Evolutionary conservation across 2,797 vertebrate genomes (phyloP), one percentile per base, ranked within the genome.

Genomic region (Bryconaethiops microstoma): DNA sequence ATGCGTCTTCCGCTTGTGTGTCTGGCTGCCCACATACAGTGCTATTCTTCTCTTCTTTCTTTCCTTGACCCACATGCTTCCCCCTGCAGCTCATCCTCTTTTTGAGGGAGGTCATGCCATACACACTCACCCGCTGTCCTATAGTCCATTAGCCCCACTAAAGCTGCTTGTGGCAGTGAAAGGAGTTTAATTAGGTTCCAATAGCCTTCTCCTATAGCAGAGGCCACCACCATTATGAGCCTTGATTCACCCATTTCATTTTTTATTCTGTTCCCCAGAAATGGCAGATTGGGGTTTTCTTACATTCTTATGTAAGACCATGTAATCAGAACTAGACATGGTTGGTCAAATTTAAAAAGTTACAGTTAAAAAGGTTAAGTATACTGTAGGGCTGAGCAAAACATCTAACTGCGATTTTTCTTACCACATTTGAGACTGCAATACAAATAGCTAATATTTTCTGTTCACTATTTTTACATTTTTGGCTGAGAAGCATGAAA

Each of bases 251-350:
- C 40, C 8, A 19, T 68, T 45, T 45, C 9, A 52, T 7, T 25
- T 29, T 70, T 70, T 17, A 48, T 50, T 21, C 5, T 14, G 23
- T 25, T 70, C 3, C 10, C 21, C n/a, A 7, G 65, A 68, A 68
- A 68, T 48, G 39, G 42, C 19, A 29, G 2, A 63, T 21, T 63
- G 21, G 21, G 10, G 7, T 10, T 5, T 64, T 13, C 13, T 29
- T 39, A 14, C 29, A 23, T 35, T 64, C n/a, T 16, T 39, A 29
- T 39, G 25, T 29, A 1, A 64, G 13, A 64, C 14, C 25, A 16
- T 64, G 52, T 76, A 76, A 48, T 75, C 16, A 62, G 42, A 76
- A 45, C 62, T 54, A 29, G 50, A 54, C 25, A 52, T 16, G 3
- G 21, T 14, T 48, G 25, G 23, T 35, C 6, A 5, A 35, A 21